phyloP scores from a whole-genome alignment of 1,140 invertebrate genomes.

The Alviniconcha marisindica region DNA sequence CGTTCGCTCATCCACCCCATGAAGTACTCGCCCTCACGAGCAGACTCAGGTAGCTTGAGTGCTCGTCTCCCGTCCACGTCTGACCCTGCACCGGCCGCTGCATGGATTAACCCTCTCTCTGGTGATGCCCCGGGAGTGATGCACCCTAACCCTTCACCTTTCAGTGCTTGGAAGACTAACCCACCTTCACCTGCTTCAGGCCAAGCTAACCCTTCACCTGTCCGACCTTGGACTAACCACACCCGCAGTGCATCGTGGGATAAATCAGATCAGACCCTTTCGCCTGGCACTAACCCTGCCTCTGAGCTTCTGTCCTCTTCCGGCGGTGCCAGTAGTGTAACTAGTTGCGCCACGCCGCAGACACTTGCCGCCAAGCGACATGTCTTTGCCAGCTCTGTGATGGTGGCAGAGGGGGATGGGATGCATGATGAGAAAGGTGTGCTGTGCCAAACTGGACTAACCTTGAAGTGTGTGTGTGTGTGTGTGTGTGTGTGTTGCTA shows the following conservation, averaged over 20 bases:
- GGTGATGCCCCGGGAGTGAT: background rate
- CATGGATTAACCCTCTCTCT: slow-evolving; percentile 28
- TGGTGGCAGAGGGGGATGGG: background rate
- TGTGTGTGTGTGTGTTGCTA: background rate
- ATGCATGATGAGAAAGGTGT: slow-evolving; percentile 12
- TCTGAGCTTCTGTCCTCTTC: slow-evolving; percentile 37
- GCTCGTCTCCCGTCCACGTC: background rate
- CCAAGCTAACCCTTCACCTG: slow-evolving; percentile 19
- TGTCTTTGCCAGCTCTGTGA: background rate
- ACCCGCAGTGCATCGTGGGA: background rate
- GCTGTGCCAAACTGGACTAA: background rate
- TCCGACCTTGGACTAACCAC: background rate
- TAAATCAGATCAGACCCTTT: background rate
- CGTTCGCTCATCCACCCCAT: slow-evolving; percentile 10
- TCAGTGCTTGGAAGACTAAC: slow-evolving; percentile 8
- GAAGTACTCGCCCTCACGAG: slow-evolving; percentile 24
- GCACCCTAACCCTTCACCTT: slow-evolving; percentile 1
- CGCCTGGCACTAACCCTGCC: background rate
- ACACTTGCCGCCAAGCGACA: slow-evolving; percentile 34
- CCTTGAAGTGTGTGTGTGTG: background rate
- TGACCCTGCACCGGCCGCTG: background rate
- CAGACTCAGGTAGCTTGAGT: slow-evolving; percentile 32
- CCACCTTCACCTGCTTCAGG: background rate
- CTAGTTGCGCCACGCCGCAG: slow-evolving; percentile 33
- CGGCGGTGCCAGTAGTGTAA: slow-evolving; percentile 55